Evolutionary conservation across 2,888 invertebrate genomes (phyloP).

Genomic region (Ischnus inquisitorius): DNA sequence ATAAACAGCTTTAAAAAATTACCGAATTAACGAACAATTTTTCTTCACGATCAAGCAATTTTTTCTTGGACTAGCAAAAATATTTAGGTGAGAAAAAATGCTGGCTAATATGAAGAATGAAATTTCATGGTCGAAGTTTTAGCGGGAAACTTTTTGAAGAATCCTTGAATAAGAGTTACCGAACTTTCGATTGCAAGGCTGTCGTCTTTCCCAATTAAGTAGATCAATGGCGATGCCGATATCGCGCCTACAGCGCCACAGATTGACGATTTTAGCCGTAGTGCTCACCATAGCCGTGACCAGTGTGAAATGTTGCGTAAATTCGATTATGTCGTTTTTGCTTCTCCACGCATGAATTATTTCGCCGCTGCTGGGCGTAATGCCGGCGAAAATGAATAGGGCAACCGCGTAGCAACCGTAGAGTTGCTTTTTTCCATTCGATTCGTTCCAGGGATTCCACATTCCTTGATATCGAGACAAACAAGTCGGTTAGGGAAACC

Average conservation of each 20-base stretch:
- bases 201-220: conserved; percentile 64
- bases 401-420: conserved; percentile 45
- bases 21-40: conserved; percentile 1
- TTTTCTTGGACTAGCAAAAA: not conserved
- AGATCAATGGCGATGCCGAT: conserved; percentile 50
- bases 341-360: conserved; percentile 60
- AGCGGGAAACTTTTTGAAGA: not conserved
- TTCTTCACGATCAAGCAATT: not conserved
- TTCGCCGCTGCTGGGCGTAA: conserved; percentile 50
- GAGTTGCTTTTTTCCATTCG: conserved; percentile 25
- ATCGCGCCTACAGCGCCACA: conserved; percentile 55
- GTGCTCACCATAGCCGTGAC: conserved; percentile 60
- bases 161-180: conserved; percentile 47
- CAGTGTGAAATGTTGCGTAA: conserved; percentile 63
- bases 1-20: conserved; percentile 54
- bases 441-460: conserved; percentile 63
- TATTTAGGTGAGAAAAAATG: not conserved
- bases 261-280: conserved; percentile 54
- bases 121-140: not conserved
- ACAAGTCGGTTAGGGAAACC: not conserved
- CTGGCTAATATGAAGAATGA: not conserved
- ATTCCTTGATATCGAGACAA: conserved; percentile 47
- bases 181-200: conserved; percentile 61
- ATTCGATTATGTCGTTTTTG: conserved; percentile 36
- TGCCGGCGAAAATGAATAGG: conserved; percentile 39